Evolutionary conservation across 1,140 invertebrate species (phyloP).

Genomic region (Batillaria attramentaria): DNA sequence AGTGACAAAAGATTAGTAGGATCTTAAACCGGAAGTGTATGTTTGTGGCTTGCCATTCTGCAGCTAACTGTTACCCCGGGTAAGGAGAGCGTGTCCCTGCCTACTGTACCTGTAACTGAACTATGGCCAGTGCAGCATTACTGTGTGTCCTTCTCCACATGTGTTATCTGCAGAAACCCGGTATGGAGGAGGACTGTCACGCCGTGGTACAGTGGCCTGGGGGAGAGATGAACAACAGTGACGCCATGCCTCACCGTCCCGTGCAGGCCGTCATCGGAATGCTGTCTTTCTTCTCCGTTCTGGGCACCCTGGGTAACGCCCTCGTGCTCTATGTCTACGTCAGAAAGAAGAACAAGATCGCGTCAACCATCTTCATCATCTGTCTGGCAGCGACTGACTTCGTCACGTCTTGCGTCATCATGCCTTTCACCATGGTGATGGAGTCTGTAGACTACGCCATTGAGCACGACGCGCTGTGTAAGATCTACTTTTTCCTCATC

Average conservation of each 20-base stretch:
- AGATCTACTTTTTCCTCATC: constrained; percentile 67
- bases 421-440: constrained; percentile 64
- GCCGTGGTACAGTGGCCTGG: neutral
- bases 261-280: constrained; percentile 49
- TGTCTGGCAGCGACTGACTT: constrained; percentile 67
- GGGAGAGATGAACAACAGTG: constrained; percentile 10
- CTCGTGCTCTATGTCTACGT: constrained; percentile 69
- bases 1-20: no score
- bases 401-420: constrained; percentile 61
- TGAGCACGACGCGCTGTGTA: constrained; percentile 60
- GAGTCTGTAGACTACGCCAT: constrained; percentile 55
- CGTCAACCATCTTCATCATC: constrained; percentile 70
- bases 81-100: neutral
- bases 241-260: constrained; percentile 21
- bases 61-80: neutral
- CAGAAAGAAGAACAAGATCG: constrained; percentile 63
- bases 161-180: neutral
- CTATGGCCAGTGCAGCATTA: no score
- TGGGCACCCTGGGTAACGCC: constrained; percentile 67
- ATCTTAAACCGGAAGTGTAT: no score
- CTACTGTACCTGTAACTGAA: neutral
- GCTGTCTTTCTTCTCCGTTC: constrained; percentile 56
- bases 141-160: constrained; percentile 9
- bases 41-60: neutral
- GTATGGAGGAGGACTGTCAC: constrained; percentile 16